These are phyloP conservation scores for Hydropsyche tenuis DNA, from an alignment of 1,140 invertebrate species.

Conservation along the genomic window DNA sequence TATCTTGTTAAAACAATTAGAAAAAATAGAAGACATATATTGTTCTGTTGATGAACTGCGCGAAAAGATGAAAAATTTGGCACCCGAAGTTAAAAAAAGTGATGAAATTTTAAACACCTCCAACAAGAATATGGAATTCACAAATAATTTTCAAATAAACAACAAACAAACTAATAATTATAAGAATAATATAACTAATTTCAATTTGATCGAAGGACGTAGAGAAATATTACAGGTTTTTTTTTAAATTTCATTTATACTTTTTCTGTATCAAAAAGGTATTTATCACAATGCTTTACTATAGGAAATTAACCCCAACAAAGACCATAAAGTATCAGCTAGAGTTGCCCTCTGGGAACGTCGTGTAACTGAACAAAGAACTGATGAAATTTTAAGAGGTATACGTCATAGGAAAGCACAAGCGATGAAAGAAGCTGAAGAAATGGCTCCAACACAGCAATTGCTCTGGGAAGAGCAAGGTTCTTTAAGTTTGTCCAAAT, in stretches of 20 bases:
- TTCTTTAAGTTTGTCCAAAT: slow-evolving; percentile 47
- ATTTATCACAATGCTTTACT: background rate
- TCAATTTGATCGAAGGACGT: slow-evolving; percentile 63
- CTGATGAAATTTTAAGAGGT: slow-evolving; percentile 66
- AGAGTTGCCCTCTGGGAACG: slow-evolving; percentile 69
- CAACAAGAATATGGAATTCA: slow-evolving; percentile 29
- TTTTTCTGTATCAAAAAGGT: background rate
- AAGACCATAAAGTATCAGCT: slow-evolving; percentile 61
- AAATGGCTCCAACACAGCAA: slow-evolving; percentile 64
- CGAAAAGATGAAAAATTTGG: slow-evolving; percentile 61
- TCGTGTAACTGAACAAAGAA: slow-evolving; percentile 66
- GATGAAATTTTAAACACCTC: slow-evolving; percentile 58
- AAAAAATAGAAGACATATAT: slow-evolving; percentile 65
- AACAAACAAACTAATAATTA: slow-evolving; percentile 47
- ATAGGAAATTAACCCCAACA: slow-evolving; percentile 57
- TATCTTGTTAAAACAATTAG: slow-evolving; percentile 55
- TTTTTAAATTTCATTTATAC: slow-evolving; percentile 19
- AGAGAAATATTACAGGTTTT: slow-evolving; percentile 64
- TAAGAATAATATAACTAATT: slow-evolving; percentile 52
- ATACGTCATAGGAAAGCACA: slow-evolving; percentile 64
- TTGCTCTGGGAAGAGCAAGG: slow-evolving; percentile 70
- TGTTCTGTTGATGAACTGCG: slow-evolving; percentile 69
- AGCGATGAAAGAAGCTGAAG: slow-evolving; percentile 64
- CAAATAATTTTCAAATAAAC: slow-evolving; percentile 44
- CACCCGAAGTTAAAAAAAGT: slow-evolving; percentile 55